Base-by-base conservation (phyloP, 2,888 invertebrate genomes). In the Erebia aethiops region DNA sequence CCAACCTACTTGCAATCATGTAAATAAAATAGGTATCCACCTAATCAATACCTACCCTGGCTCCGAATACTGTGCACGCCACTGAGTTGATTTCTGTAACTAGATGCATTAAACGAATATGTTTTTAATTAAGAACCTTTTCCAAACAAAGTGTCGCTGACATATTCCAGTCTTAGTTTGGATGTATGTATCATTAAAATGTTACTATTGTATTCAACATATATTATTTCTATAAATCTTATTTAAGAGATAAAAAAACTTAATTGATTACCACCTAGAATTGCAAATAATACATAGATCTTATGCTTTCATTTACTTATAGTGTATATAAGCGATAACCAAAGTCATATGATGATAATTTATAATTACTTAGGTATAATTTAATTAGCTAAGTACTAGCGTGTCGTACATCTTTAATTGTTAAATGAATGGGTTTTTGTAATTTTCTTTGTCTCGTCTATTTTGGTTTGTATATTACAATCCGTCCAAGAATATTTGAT, bases 301-400 rank as follows among this genome's bases (percentile, higher is more conserved):
- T 51, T 49, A 49, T 57, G 56, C 16, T 18, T 46, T 35, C 7
- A 67, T 35, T 13, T 63, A 41, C 52, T n/a, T 61, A 46, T 61
- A 13, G 18, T 60, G 49, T 69, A 73, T 43, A 64, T 56, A 73
- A 75, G 67, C 71, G 68, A 72, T 67, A 73, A 70, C 75, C 75
- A 75, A 75, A 75, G 75, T 56, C 54, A 51, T 70, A 63, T 57
- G 26, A 68, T 56, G 60, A 65, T 46, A 54, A 69, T 51, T 51
- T 69, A 69, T 67, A 67, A 54, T 41, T 18, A n/a, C n/a, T n/a
- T n/a, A n/a, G n/a, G n/a, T n/a, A 41, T 62, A 26, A 21, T 43
- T 61, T 35, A 58, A 13, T 49, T 41, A 60, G 1, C 4, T 64
- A 58, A 26, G 13, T 16, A 58, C 14, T 26, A 61, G 58, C 49